phyloP scores from a whole-genome alignment of 2,888 invertebrate species.

The Ormyrus nitidulus region DNA sequence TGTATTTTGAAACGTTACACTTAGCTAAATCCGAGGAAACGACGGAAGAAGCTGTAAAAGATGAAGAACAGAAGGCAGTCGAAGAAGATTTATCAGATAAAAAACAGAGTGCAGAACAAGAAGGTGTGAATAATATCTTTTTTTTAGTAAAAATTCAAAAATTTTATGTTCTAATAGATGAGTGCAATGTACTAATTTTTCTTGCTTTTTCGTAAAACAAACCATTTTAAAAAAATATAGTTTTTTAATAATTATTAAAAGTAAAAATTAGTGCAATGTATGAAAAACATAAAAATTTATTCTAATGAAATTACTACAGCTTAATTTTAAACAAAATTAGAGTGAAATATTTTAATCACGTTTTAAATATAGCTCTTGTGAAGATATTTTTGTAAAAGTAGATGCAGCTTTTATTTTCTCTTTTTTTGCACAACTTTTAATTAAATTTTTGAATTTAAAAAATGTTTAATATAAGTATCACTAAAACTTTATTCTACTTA shows the following conservation, averaged over 20 bases:
- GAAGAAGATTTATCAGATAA: constrained; percentile 61
- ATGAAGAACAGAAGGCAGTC: constrained; percentile 73
- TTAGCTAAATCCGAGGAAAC: constrained; percentile 72
- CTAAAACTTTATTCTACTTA: neutral
- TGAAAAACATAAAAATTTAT: neutral
- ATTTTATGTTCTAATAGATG: neutral
- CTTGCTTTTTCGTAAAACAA: too few species aligned
- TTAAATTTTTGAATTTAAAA: neutral
- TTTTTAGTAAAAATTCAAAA: neutral
- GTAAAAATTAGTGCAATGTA: neutral
- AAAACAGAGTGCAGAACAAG: constrained; percentile 70
- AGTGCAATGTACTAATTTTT: constrained; percentile 19
- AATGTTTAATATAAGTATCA: neutral
- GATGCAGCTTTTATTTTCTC: neutral
- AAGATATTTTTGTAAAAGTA: constrained; percentile 12
- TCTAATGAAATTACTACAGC: neutral
- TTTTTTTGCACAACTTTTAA: neutral
- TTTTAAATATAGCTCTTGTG: neutral
- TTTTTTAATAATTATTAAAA: neutral
- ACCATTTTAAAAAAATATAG: neutral
- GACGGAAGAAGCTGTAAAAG: constrained; percentile 73
- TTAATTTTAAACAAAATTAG: neutral
- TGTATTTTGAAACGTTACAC: constrained; percentile 53
- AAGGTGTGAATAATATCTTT: constrained; percentile 67
- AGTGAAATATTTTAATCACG: constrained; percentile 3